Evolutionary conservation across 2,797 vertebrate species (phyloP).

Genomic region (Leptodactylus fallax): DNA sequence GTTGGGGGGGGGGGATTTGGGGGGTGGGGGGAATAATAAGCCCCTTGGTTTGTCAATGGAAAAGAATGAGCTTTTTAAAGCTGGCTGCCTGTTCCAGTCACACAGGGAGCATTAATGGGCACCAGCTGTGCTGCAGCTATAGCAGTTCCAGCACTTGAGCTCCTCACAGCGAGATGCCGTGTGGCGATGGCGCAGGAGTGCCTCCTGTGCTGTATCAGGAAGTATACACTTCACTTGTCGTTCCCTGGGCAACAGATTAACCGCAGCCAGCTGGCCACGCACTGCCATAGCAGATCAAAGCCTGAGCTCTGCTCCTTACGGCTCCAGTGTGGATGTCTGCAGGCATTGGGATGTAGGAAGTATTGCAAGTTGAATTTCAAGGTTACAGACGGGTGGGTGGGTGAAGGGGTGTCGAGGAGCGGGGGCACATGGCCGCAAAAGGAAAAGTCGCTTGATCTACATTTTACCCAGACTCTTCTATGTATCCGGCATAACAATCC

Average conservation of each 20-base stretch:
- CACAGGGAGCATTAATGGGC: constrained; percentile 72
- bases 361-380: constrained; percentile 67
- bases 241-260: constrained; percentile 75
- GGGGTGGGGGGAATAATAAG: constrained; percentile 59
- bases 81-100: constrained; percentile 67
- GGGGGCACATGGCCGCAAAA: constrained; percentile 57
- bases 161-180: constrained; percentile 69
- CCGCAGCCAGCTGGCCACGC: constrained; percentile 75
- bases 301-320: constrained; percentile 67
- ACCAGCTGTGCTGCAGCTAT: constrained; percentile 74
- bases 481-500: neutral
- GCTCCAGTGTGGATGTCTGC: constrained; percentile 67
- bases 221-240: constrained; percentile 74
- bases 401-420: constrained; percentile 50
- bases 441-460: constrained; percentile 21
- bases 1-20: constrained; percentile 49
- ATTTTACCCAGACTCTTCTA: neutral
- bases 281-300: constrained; percentile 74
- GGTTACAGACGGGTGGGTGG: constrained; percentile 67
- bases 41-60: constrained; percentile 66
- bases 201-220: constrained; percentile 73
- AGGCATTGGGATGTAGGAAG: constrained; percentile 64
- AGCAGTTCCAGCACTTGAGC: constrained; percentile 72
- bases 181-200: constrained; percentile 71
- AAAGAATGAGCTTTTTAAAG: constrained; percentile 67